A percentile compares a stretch with the other conserved stretches of the same genome.
Evolutionary conservation across 2,888 invertebrate species (phyloP).

Genomic region (Drosophila paracracens): DNA sequence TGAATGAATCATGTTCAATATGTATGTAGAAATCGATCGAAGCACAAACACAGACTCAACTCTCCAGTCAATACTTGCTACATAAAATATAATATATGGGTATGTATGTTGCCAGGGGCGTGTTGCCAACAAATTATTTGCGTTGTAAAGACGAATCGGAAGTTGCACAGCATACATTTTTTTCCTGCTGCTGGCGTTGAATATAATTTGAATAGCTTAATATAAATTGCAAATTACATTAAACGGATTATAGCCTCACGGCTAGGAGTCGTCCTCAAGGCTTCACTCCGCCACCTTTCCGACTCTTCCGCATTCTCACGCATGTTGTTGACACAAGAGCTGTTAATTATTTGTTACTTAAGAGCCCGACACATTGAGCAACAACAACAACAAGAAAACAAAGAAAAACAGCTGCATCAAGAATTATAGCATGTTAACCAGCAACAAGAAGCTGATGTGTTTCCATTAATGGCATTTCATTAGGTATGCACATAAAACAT

Average conservation of each 20-base stretch:
- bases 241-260: conserved; percentile 68
- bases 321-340: conserved; percentile 60
- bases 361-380: conserved; percentile 62
- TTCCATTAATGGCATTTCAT: conserved; percentile 72
- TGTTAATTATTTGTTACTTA: conserved; percentile 79
- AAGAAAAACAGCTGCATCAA: background rate
- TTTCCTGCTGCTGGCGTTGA: conserved; percentile 31
- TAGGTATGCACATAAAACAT: conserved; percentile 74
- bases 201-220: conserved; percentile 74
- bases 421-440: background rate
- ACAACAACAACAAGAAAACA: conserved; percentile 23
- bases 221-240: conserved; percentile 80
- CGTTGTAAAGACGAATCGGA: conserved; percentile 51
- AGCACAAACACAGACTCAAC: conserved; percentile 22
- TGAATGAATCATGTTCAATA: conserved; percentile 71
- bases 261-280: conserved; percentile 16
- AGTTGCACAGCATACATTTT: conserved; percentile 27
- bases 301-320: conserved; percentile 18
- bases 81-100: conserved; percentile 7
- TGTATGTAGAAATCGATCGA: conserved; percentile 62
- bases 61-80: conserved; percentile 10
- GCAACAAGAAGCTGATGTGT: conserved; percentile 36
- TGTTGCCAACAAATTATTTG: conserved; percentile 56
- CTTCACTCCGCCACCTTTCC: conserved; percentile 13
- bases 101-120: conserved; percentile 9